phyloP scores from a whole-genome alignment of 2,888 invertebrate species.

The Cerceris rybyensis region DNA sequence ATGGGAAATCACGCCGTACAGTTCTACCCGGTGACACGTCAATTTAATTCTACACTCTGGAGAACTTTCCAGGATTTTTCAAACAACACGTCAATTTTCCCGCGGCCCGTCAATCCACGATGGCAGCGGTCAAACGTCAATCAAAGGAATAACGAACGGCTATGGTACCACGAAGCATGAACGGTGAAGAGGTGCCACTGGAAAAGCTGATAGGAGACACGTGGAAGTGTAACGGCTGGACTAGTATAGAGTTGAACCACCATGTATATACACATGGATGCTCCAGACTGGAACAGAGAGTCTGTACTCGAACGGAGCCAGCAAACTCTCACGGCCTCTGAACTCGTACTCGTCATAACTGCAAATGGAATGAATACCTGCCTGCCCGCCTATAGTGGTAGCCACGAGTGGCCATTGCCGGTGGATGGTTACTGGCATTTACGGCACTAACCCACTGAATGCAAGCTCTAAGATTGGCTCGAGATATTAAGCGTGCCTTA shows the following conservation, averaged over 20 bases:
- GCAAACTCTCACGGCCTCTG: conserved; percentile 80
- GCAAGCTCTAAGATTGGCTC: conserved; percentile 77
- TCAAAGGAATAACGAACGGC: conserved; percentile 42
- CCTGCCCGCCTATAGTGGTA: conserved; percentile 71
- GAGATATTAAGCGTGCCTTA: conserved; percentile 74
- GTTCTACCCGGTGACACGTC: too few species aligned
- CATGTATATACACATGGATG: conserved; percentile 26
- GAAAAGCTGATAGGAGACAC: conserved; percentile 29
- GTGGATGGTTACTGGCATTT: conserved; percentile 76
- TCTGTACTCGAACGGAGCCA: conserved; percentile 53
- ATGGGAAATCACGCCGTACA: too few species aligned
- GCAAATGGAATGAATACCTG: conserved; percentile 80
- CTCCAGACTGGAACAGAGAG: conserved; percentile 59
- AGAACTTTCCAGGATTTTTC: too few species aligned
- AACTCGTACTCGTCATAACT: conserved; percentile 80
- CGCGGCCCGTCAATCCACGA: not conserved
- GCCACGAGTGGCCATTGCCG: conserved; percentile 74
- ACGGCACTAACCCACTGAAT: conserved; percentile 76
- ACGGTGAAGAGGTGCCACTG: conserved; percentile 44
- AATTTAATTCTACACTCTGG: too few species aligned
- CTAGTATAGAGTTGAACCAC: conserved; percentile 7
- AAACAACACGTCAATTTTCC: too few species aligned
- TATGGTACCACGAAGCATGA: conserved; percentile 41
- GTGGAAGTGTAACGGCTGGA: conserved; percentile 55
- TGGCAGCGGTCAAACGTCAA: conserved; percentile 45